phyloP scores from a whole-genome alignment of 2,888 invertebrate species.

The Hypomecis atomaria region DNA sequence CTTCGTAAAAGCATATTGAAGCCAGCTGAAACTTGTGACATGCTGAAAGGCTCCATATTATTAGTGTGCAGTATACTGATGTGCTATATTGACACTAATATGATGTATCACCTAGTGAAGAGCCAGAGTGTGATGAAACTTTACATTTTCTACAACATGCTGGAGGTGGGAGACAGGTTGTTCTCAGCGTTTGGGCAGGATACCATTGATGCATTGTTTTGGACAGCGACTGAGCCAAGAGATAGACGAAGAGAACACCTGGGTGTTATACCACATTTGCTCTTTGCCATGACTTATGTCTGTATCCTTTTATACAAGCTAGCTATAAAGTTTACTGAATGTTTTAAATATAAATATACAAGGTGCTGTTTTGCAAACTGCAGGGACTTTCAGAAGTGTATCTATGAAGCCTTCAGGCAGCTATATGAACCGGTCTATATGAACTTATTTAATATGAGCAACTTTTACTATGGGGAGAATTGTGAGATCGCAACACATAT shows the following conservation, averaged over 20 bases:
- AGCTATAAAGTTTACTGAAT: too few relatives aligned
- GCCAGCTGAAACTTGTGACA: slow-evolving; percentile 97
- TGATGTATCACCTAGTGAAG: slow-evolving; percentile 98
- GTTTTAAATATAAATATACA: too few relatives aligned
- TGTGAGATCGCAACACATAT: too few relatives aligned
- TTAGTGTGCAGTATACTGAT: slow-evolving; percentile 92
- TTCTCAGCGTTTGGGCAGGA: slow-evolving; percentile 99
- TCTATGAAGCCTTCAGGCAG: too few relatives aligned
- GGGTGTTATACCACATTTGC: slow-evolving; percentile 94
- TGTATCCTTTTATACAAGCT: slow-evolving; percentile 90
- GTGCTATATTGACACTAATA: slow-evolving; percentile 97
- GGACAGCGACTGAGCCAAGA: slow-evolving; percentile 98
- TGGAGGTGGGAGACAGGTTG: slow-evolving; percentile 98
- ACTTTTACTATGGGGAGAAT: too few relatives aligned
- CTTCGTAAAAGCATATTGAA: slow-evolving; percentile 86
- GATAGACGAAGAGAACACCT: slow-evolving; percentile 92
- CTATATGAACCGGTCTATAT: too few relatives aligned
- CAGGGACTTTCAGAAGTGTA: too few relatives aligned
- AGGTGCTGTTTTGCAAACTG: too few relatives aligned
- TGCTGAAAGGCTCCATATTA: slow-evolving; percentile 96
- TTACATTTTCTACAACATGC: slow-evolving; percentile 99
- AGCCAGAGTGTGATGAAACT: slow-evolving; percentile 99
- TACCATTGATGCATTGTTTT: slow-evolving; percentile 98
- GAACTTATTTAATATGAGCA: too few relatives aligned
- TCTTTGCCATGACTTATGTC: slow-evolving; percentile 97